phyloP scores from a whole-genome alignment of 2,797 vertebrate species.

The Pseudotriccus pelzelni region DNA sequence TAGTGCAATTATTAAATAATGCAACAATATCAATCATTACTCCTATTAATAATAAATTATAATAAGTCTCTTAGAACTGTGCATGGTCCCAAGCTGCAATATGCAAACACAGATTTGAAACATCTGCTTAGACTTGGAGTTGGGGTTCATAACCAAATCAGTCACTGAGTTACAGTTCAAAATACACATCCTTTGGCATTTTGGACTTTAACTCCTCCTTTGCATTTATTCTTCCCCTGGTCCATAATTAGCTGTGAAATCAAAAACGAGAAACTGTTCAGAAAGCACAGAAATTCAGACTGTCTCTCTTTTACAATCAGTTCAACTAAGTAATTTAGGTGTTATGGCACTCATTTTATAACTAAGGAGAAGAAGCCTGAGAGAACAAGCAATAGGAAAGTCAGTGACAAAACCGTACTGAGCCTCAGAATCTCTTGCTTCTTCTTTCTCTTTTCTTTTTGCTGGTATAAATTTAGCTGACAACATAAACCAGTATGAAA shows the following conservation, averaged over 20 bases:
- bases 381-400: background rate
- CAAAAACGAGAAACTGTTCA: background rate
- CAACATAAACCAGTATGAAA: background rate
- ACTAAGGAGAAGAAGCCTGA: background rate
- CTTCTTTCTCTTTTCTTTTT: background rate
- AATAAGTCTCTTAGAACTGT: constrained; percentile 20
- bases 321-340: background rate
- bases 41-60: constrained; percentile 61
- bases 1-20: constrained; percentile 64
- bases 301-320: background rate
- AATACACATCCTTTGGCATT: background rate
- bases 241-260: background rate
- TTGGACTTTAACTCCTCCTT: background rate
- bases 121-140: background rate
- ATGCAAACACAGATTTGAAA: constrained; percentile 9
- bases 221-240: background rate
- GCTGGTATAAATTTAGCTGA: background rate
- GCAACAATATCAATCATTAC: constrained; percentile 60
- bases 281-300: background rate
- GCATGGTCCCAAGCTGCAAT: background rate
- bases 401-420: background rate
- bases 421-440: background rate
- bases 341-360: background rate
- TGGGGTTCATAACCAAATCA: background rate
- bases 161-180: background rate